phyloP scores from a whole-genome alignment of 2,113 vertebrate species.

The Chroicocephalus ridibundus region DNA sequence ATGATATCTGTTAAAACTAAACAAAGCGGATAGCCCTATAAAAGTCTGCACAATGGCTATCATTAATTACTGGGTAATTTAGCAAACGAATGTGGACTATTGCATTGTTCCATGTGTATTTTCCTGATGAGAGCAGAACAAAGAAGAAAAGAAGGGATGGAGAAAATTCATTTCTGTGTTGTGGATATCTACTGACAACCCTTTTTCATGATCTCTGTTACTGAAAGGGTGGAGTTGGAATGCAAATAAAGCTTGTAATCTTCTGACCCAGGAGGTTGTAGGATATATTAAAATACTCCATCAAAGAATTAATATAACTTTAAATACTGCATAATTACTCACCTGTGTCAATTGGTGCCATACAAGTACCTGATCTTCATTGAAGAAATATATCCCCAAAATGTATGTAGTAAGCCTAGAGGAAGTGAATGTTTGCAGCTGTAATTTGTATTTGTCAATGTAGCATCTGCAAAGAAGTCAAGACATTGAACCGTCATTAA shows the following conservation, averaged over 20 bases:
- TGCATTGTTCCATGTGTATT: neutral
- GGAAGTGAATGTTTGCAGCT: constrained; percentile 16
- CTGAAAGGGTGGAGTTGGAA: neutral
- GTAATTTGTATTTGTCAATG: constrained; percentile 41
- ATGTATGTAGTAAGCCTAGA: neutral
- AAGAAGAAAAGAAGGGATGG: neutral
- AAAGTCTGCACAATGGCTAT: neutral
- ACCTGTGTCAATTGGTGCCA: neutral
- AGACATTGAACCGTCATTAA: constrained; percentile 72
- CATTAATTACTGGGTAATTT: neutral
- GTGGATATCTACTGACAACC: neutral
- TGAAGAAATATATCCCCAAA: neutral
- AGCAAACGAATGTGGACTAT: neutral
- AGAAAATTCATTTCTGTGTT: neutral
- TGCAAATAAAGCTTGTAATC: neutral
- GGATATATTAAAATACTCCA: neutral
- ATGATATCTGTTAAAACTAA: neutral
- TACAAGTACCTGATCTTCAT: neutral
- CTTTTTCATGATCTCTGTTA: neutral
- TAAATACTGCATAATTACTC: neutral
- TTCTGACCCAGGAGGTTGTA: neutral
- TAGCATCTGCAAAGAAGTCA: constrained; percentile 44
- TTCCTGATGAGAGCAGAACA: neutral
- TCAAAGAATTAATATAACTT: neutral
- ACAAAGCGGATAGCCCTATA: neutral